Conservation (phyloP, 2,888 invertebrate species). For the Drosophila heteroneura region DNA sequence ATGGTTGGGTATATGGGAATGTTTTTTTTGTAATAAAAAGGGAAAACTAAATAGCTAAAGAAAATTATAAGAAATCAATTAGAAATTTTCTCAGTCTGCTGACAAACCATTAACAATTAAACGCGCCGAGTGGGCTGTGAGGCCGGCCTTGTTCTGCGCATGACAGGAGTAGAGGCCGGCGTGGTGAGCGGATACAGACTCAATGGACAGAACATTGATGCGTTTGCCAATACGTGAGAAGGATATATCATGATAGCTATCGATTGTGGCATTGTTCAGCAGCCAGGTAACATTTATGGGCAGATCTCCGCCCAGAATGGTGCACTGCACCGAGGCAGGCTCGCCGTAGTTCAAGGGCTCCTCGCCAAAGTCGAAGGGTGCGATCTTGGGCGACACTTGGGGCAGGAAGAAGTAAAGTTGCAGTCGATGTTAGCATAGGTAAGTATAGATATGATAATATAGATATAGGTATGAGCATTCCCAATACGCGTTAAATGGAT, state of each 20-base stretch:
- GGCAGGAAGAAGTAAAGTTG: not conserved
- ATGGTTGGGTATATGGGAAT: not conserved
- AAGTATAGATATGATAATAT: conserved; percentile 5
- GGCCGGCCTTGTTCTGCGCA: conserved; percentile 88
- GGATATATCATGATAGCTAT: conserved; percentile 85
- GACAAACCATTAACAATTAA: conserved; percentile 87
- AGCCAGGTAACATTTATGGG: conserved; percentile 89
- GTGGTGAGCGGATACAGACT: conserved; percentile 87
- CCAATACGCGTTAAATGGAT: conserved; percentile 67
- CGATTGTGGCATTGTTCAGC: conserved; percentile 85
- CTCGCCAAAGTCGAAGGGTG: conserved; percentile 87
- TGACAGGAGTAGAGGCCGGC: conserved; percentile 90
- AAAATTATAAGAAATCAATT: conserved; percentile 15
- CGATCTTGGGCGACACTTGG: conserved; percentile 86
- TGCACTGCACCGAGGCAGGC: conserved; percentile 87
- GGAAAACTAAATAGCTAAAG: conserved; percentile 11
- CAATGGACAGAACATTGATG: conserved; percentile 88
- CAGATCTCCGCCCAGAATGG: conserved; percentile 88
- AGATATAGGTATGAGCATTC: conserved; percentile 18
- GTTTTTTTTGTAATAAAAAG: not conserved
- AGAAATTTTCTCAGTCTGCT: not conserved
- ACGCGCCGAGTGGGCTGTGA: conserved; percentile 87
- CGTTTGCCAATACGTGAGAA: conserved; percentile 88
- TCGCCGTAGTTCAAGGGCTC: conserved; percentile 88
- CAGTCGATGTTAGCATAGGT: conserved; percentile 19